These are phyloP conservation scores for Xenopus petersii DNA, from an alignment of 2,797 vertebrate genomes.

Conservation along the genomic window DNA sequence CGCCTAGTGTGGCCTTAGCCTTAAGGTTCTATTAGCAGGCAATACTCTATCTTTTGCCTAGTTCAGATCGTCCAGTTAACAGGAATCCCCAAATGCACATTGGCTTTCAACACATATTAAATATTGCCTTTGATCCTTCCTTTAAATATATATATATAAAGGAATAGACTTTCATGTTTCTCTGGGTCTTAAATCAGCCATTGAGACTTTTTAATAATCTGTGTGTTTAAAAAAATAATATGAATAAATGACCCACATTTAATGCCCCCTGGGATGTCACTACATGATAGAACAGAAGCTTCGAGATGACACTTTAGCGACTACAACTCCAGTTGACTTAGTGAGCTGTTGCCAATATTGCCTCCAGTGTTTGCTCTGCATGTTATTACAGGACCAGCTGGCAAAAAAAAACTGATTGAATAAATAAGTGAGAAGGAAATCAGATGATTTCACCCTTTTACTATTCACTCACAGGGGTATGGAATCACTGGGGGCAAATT, in stretches of 20 bases:
- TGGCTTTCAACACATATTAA: neutral
- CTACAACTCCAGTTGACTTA: constrained; percentile 28
- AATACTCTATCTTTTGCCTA: neutral
- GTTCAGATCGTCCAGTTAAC: neutral
- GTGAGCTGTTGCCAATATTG: constrained; percentile 15
- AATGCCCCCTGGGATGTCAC: neutral
- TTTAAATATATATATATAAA: constrained; percentile 13
- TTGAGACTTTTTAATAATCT: neutral
- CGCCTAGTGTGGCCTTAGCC: too few species aligned
- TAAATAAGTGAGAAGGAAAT: too few species aligned
- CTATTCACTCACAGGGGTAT: too few species aligned
- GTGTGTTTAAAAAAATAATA: neutral
- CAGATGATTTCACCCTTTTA: too few species aligned
- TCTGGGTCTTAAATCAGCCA: constrained; percentile 1
- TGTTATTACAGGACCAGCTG: constrained; percentile 15
- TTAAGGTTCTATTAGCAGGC: too few species aligned
- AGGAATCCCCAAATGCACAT: neutral
- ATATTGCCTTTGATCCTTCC: constrained; percentile 8
- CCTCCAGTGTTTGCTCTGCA: constrained; percentile 33
- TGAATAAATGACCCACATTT: neutral
- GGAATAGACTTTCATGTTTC: neutral
- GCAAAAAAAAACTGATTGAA: constrained; percentile 19
- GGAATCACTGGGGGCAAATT: too few species aligned
- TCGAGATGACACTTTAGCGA: constrained; percentile 6
- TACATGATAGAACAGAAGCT: neutral